These are phyloP conservation scores for Erinaceus europaeus DNA, from an alignment of 2,113 vertebrate species.

Conservation along the genomic window DNA sequence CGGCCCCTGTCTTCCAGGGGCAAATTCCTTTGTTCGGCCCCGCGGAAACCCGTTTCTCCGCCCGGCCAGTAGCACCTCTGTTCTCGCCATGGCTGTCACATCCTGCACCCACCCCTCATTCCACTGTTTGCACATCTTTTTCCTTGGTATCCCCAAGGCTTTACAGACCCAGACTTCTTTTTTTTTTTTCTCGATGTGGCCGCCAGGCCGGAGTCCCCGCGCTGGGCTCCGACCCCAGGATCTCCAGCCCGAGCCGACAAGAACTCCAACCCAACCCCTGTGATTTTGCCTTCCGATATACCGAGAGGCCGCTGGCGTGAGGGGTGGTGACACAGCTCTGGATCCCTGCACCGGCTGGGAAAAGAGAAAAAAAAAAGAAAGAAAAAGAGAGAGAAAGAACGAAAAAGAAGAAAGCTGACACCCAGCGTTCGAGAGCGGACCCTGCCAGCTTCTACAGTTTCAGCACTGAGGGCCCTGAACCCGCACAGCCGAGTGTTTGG, in stretches of 20 bases:
- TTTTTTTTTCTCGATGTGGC: constrained; percentile 74
- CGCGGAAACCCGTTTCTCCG: constrained; percentile 82
- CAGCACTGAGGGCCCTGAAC: no score
- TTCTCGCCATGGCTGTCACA: constrained; percentile 57
- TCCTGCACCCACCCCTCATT: constrained; percentile 79
- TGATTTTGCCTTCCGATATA: no score
- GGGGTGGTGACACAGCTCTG: constrained; percentile 28
- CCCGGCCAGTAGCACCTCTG: constrained; percentile 86
- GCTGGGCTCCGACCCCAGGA: constrained; percentile 76
- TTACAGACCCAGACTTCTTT: constrained; percentile 90
- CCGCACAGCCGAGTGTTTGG: no score
- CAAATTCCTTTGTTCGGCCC: constrained; percentile 89
- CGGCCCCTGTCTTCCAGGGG: constrained; percentile 77
- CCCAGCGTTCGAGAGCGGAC: not conserved
- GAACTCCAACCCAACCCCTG: constrained; percentile 70
- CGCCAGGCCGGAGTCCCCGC: constrained; percentile 84
- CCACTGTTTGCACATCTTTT: constrained; percentile 90
- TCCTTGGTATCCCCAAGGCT: constrained; percentile 88
- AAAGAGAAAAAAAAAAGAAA: constrained; percentile 47
- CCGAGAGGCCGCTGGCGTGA: constrained; percentile 70
- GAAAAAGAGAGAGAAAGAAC: no score
- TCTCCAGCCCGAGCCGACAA: constrained; percentile 74
- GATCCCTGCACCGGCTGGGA: not conserved
- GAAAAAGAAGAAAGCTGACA: no score
- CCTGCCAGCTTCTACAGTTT: not conserved